Evolutionary conservation across 2,113 vertebrate genomes (phyloP).

Genomic region (Sinocyclocheilus rhinocerous): DNA sequence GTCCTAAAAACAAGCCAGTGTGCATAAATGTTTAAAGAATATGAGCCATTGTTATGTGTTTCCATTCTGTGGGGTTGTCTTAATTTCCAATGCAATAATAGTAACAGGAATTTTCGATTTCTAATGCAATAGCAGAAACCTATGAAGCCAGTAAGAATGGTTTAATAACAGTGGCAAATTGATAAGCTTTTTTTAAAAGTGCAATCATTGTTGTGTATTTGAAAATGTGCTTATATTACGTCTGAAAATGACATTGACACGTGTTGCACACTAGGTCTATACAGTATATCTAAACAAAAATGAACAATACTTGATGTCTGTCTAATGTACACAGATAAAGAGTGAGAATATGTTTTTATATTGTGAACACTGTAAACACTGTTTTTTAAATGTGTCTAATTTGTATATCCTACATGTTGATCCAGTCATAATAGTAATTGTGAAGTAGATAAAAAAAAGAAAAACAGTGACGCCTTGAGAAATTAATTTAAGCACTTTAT

Average conservation of each 20-base stretch:
- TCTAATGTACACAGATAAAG: not conserved
- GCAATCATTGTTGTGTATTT: not conserved
- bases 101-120: not conserved
- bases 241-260: not conserved
- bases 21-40: slow-evolving; percentile 22
- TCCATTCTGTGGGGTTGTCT: not conserved
- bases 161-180: not conserved
- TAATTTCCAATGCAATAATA: slow-evolving; percentile 39
- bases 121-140: slow-evolving; percentile 10
- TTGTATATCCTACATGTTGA: not conserved
- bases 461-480: not conserved
- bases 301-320: not conserved
- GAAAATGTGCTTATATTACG: not conserved
- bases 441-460: not conserved
- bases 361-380: not conserved
- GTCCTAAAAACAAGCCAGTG: not conserved
- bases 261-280: not conserved
- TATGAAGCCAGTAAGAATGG: not conserved
- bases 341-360: not conserved
- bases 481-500: slow-evolving; percentile 29
- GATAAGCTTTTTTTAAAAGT: not conserved
- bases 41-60: not conserved
- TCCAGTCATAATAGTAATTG: not conserved
- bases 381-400: not conserved
- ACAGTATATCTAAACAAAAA: not conserved